Evolutionary conservation across 2,888 invertebrate species (phyloP).

Genomic region (Physocephala rufipes): DNA sequence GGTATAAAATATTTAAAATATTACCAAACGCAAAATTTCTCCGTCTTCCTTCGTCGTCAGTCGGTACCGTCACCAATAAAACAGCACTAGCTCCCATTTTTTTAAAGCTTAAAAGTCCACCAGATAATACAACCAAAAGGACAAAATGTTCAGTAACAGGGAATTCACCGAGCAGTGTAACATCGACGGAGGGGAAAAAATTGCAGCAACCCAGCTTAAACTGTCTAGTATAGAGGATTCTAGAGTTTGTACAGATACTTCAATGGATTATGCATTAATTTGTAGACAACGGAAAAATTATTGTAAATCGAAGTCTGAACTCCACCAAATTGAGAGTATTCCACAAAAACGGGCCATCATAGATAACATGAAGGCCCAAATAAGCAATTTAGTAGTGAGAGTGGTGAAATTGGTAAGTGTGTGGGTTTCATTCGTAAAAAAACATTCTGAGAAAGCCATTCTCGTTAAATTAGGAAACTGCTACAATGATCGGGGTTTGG

Average conservation of each 20-base stretch:
- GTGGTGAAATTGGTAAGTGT: neutral
- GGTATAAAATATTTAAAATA: constrained; percentile 42
- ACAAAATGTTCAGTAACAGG: neutral
- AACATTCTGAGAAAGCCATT: neutral
- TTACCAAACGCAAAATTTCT: constrained; percentile 49
- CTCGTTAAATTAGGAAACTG: neutral
- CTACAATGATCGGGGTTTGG: neutral
- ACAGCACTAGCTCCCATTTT: neutral
- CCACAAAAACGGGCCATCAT: constrained; percentile 55
- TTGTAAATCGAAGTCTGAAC: constrained; percentile 42
- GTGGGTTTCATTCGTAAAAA: neutral
- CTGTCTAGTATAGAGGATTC: neutral
- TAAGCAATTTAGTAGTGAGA: neutral
- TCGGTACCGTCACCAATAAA: neutral
- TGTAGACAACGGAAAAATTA: constrained; percentile 43
- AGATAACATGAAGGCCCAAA: constrained; percentile 52
- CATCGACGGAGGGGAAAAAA: neutral
- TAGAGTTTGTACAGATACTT: neutral
- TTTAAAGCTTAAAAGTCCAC: constrained; percentile 13
- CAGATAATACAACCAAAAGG: neutral
- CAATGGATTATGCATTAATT: constrained; percentile 35
- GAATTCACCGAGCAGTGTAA: neutral
- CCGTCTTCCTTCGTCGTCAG: constrained; percentile 38
- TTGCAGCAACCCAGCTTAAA: neutral
- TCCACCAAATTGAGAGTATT: constrained; percentile 47